Percentiles rank a stretch among this genome's conserved stretches.
These are phyloP conservation scores for Archilochus colubris DNA, from an alignment of 2,113 vertebrate species.

Conservation along the genomic window DNA sequence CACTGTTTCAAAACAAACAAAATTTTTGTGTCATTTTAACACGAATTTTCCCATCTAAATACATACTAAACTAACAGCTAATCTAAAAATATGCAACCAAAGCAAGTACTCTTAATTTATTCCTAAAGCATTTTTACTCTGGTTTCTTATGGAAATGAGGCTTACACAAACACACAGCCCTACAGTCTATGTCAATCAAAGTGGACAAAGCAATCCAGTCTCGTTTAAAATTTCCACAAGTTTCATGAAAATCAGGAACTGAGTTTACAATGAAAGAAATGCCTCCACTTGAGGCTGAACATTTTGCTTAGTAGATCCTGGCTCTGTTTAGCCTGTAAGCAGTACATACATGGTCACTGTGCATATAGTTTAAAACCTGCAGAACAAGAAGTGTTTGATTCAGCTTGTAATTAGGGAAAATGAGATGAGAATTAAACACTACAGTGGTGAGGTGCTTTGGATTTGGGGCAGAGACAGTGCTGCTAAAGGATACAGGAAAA, in stretches of 20 bases:
- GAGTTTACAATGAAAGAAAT: neutral
- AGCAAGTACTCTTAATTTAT: conserved; percentile 9
- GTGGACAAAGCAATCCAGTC: neutral
- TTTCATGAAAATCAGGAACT: neutral
- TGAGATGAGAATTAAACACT: neutral
- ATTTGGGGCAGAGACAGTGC: neutral
- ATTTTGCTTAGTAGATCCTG: neutral
- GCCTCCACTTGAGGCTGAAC: neutral
- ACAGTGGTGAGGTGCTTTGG: neutral
- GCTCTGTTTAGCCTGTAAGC: neutral
- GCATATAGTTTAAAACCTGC: neutral
- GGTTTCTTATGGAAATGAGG: conserved; percentile 46
- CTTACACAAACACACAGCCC: conserved; percentile 1
- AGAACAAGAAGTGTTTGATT: neutral
- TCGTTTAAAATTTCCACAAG: conserved; percentile 10
- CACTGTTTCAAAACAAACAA: neutral
- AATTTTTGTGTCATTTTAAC: neutral
- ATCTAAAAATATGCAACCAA: conserved; percentile 1
- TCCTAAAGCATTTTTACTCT: neutral
- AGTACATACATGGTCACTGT: neutral
- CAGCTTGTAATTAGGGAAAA: neutral
- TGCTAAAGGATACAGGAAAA: neutral
- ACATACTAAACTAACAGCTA: neutral
- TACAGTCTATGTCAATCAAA: conserved; percentile 30
- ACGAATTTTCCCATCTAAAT: neutral